Base-by-base conservation (phyloP, 2,888 invertebrate species). In the Brachyopa scutellaris region DNA sequence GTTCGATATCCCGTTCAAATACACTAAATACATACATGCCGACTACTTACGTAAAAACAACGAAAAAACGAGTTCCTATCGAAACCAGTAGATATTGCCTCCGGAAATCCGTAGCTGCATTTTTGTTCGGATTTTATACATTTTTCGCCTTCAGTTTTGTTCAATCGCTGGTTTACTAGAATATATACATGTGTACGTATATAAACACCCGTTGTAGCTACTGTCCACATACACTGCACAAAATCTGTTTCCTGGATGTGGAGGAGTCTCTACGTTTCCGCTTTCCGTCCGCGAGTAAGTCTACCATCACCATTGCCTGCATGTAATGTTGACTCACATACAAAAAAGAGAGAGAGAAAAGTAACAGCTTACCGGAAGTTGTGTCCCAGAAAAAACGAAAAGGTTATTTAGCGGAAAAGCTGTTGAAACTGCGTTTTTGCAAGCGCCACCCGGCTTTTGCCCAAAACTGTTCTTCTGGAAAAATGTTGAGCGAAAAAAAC, bases 401-500 rank as follows among this genome's bases (percentile, higher is more conserved):
- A 7, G 9, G 47, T 42, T 57, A 36, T 47, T 57, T 57, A 57
- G 47, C 45, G 57, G 47, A 67, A 69, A 69, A 57, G 38, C 69
- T 47, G 45, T 47, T 57, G 45, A 57, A 55, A 47, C 9, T 9
- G 23, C 2, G 13, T 26, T 45, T 33, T 45, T 26, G 11, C 11
- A 36, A 29, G 17, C 5, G n/a, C n/a, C 29, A 9, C 59, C 13
- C 19, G 8, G n/a, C 17, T 17, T 5, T 9, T 29, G n/a, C 29
- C 40, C 19, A 29, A 26, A 40, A 26, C 40, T 40, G 9, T 23
- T 26, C 59, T 42, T 15, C 2, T 1, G 31, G 2, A 29, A 61
- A 61, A 45, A 29, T 4, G 26, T 6, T 26, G 26, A 26, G 26
- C 9, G 8, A 47, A 21, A 47, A 47, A 47, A 47, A 47, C 21